Evolutionary conservation across 2,113 vertebrate species (phyloP).

Genomic region (Aviceda subcristata): DNA sequence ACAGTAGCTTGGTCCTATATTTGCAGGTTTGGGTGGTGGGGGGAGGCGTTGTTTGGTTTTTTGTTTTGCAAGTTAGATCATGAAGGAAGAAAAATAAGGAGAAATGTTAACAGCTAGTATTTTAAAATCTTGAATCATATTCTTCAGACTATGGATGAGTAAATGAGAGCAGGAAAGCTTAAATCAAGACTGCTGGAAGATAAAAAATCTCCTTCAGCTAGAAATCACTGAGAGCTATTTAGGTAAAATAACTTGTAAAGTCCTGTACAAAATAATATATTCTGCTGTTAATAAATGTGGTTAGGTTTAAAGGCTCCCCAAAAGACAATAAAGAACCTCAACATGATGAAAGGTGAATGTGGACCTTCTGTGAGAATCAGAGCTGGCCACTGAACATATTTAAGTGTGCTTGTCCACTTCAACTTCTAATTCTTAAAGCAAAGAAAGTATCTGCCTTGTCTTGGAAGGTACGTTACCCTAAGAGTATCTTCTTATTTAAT

Average conservation of each 20-base stretch:
- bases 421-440: not conserved
- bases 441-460: not conserved
- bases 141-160: not conserved
- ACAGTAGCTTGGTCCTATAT: not conserved
- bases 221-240: not conserved
- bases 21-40: not conserved
- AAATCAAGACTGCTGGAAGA: not conserved
- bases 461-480: not conserved
- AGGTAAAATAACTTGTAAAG: not conserved
- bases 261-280: not conserved
- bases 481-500: not conserved
- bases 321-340: not conserved
- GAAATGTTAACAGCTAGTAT: not conserved
- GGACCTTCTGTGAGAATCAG: not conserved
- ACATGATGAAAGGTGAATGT: not conserved
- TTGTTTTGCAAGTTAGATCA: not conserved
- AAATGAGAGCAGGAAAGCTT: not conserved
- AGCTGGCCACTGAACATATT: not conserved
- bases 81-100: not conserved
- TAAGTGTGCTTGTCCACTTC: not conserved
- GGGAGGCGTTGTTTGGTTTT: rapidly evolving
- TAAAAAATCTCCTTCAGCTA: not conserved
- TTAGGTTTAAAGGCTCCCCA: not conserved
- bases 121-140: not conserved
- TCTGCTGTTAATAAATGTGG: not conserved